Evolutionary conservation across 2,888 invertebrate genomes (phyloP).

Genomic region (Augochlorella aurata): DNA sequence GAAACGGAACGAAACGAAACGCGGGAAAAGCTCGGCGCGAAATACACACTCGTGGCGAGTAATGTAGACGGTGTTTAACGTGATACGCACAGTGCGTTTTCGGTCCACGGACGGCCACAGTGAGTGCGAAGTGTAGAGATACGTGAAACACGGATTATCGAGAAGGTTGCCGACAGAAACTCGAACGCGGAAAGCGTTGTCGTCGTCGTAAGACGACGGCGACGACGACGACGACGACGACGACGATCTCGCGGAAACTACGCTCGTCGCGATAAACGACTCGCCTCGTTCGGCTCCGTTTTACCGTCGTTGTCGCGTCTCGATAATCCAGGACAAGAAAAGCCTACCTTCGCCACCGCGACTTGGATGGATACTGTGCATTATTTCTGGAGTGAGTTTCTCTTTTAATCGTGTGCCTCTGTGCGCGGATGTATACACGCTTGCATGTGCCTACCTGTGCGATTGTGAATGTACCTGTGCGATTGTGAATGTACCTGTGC

Average conservation of each 20-base stretch:
- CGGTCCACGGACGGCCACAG: slow-evolving; percentile 38
- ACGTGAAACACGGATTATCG: slow-evolving; percentile 38
- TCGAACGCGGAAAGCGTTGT: slow-evolving; percentile 36
- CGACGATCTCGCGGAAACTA: slow-evolving; percentile 38
- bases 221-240: slow-evolving; percentile 21
- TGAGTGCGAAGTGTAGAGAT: slow-evolving; percentile 56
- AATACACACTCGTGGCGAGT: slow-evolving; percentile 36
- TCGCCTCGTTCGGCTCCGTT: slow-evolving; percentile 41
- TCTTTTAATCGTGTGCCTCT: slow-evolving; percentile 56
- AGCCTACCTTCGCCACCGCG: slow-evolving; percentile 66
- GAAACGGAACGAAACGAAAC: slow-evolving; percentile 61
- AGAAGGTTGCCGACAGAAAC: slow-evolving; percentile 19
- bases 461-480: slow-evolving; percentile 10
- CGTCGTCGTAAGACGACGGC: slow-evolving; percentile 40
- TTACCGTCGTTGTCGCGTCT: slow-evolving; percentile 38
- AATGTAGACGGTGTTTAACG: slow-evolving; percentile 58
- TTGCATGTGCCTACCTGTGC: slow-evolving; percentile 31
- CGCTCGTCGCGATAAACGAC: slow-evolving; percentile 39
- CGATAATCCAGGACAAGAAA: slow-evolving; percentile 58
- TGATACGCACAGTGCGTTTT: slow-evolving; percentile 51
- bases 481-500: slow-evolving; percentile 10
- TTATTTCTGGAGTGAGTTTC: slow-evolving; percentile 81
- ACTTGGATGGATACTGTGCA: slow-evolving; percentile 82
- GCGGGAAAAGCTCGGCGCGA: slow-evolving; percentile 66
- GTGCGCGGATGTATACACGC: slow-evolving; percentile 8